phyloP scores from a whole-genome alignment of 2,888 invertebrate species.

The Mesorhabditis spiculigera region DNA sequence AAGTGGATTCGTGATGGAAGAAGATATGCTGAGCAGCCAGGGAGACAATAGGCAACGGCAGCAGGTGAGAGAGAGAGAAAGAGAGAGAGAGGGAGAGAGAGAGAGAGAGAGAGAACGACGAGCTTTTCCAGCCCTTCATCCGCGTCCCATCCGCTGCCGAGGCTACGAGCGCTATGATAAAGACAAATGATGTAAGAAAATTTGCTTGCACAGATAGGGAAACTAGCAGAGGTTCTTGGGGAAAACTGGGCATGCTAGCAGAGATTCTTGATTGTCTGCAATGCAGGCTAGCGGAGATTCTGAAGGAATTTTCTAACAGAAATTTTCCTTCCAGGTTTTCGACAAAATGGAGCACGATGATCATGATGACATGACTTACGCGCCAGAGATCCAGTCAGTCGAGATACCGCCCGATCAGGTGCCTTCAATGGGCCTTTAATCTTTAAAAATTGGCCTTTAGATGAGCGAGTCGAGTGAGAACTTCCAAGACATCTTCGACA shows the following conservation, averaged over 20 bases:
- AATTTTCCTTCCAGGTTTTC: slow-evolving; percentile 27
- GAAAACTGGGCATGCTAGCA: no score
- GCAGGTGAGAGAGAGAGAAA: background rate
- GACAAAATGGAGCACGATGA: slow-evolving; percentile 51
- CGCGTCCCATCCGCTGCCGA: slow-evolving; percentile 23
- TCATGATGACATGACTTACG: slow-evolving; percentile 56
- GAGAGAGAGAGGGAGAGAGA: background rate
- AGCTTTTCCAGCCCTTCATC: background rate
- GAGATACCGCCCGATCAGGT: slow-evolving; percentile 55
- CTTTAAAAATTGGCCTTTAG: slow-evolving; percentile 11
- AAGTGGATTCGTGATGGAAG: slow-evolving; percentile 47
- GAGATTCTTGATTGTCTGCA: no score
- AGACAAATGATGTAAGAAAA: slow-evolving; percentile 35
- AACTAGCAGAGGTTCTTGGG: slow-evolving; percentile 2
- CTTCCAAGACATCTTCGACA: slow-evolving; percentile 42
- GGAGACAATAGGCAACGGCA: slow-evolving; percentile 16
- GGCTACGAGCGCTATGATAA: slow-evolving; percentile 36
- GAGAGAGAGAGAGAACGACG: slow-evolving; percentile 7
- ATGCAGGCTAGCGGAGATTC: no score
- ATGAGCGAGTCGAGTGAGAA: slow-evolving; percentile 52
- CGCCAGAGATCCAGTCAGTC: slow-evolving; percentile 57
- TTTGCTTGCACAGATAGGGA: background rate
- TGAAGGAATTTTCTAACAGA: background rate
- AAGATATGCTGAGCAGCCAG: slow-evolving; percentile 51
- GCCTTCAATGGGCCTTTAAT: background rate